Conservation (phyloP, 1,140 invertebrate species). For the Metaphire vulgaris region DNA sequence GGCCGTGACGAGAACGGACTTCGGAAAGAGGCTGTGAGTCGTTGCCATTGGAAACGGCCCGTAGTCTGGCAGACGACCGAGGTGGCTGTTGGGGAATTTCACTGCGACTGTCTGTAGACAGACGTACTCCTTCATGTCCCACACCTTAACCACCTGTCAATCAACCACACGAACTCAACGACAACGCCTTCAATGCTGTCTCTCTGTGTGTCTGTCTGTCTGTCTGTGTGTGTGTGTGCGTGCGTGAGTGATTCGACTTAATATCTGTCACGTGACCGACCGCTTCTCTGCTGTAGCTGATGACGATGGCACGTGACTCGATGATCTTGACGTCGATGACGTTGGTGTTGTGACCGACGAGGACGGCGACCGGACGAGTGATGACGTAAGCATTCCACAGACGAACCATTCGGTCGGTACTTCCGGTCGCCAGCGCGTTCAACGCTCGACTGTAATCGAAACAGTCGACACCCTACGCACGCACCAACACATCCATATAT, state of each 20-base stretch:
- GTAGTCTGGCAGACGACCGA: conserved; percentile 49
- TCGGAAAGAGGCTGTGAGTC: conserved; percentile 37
- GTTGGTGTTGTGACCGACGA: conserved; percentile 64
- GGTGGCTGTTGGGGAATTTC: conserved; percentile 46
- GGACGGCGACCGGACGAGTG: conserved; percentile 56
- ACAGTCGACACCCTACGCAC: conserved; percentile 43
- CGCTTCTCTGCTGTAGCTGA: conserved; percentile 50
- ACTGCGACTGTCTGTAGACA: conserved; percentile 49
- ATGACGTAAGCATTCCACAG: conserved; percentile 71
- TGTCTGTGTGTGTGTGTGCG: not conserved
- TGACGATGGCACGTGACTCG: conserved; percentile 44
- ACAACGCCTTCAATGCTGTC: not conserved
- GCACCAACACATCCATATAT: not conserved
- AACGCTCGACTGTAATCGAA: conserved; percentile 49
- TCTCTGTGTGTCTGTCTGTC: not conserved
- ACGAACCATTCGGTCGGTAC: conserved; percentile 64
- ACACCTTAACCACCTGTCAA: conserved; percentile 49
- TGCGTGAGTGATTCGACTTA: too few species aligned
- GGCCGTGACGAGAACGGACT: conserved; percentile 45
- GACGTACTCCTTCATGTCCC: conserved; percentile 50
- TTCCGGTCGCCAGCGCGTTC: conserved; percentile 57
- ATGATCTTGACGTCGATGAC: conserved; percentile 62
- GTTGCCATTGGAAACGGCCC: conserved; percentile 48
- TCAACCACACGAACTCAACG: not conserved
- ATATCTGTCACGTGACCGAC: too few species aligned